A percentile compares a stretch with the other conserved stretches of the same genome.
Conservation (phyloP, 2,113 vertebrate species). For the Isichthys henryi region DNA sequence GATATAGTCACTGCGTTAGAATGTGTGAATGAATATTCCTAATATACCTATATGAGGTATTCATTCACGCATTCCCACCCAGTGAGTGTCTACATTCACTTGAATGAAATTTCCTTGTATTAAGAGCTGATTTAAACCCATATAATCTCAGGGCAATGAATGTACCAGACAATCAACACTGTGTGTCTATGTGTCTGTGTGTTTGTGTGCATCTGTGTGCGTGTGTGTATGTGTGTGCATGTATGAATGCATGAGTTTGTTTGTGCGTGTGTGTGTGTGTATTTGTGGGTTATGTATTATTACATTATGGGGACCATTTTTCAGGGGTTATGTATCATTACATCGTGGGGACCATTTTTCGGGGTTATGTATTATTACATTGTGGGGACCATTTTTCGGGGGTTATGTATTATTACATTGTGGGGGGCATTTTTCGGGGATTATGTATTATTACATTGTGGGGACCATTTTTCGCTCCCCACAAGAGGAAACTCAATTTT, state of each 20-base stretch:
- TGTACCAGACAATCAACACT: not conserved
- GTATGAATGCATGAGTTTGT: no score
- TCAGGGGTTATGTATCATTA: no score
- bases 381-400: no score
- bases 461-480: not conserved
- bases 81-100: not conserved
- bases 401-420: no score
- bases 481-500: not conserved
- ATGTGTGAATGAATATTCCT: not conserved
- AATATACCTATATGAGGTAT: not conserved
- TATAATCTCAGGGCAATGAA: not conserved
- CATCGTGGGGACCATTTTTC: no score
- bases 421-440: no score
- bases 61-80: not conserved
- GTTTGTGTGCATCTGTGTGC: not conserved
- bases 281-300: not conserved
- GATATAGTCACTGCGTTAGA: not conserved
- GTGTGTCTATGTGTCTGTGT: not conserved
- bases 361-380: no score
- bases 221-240: not conserved
- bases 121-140: not conserved
- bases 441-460: no score
- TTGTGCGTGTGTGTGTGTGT: not conserved
- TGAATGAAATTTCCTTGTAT: not conserved
- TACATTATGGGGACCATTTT: not conserved